phyloP scores from a whole-genome alignment of 2,888 invertebrate species.

The Eupsilia transversa region DNA sequence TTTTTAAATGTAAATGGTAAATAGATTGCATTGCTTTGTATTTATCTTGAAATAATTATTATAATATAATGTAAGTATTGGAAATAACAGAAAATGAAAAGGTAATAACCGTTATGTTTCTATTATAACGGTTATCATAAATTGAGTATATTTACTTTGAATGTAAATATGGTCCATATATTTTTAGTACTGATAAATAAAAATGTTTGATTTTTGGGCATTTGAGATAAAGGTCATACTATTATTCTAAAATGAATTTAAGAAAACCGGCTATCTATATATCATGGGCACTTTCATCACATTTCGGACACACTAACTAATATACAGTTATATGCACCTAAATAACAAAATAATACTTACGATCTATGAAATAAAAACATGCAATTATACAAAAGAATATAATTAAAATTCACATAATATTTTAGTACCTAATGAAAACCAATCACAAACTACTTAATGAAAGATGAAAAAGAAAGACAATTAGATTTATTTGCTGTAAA shows the following conservation, averaged over 20 bases:
- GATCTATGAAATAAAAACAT: not conserved
- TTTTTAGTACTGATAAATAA: not conserved
- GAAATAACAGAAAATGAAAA: no score
- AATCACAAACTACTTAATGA: not conserved
- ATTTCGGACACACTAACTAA: not conserved
- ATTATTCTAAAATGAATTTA: no score
- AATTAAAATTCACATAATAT: not conserved
- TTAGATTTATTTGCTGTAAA: no score
- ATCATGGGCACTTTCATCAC: conserved; percentile 8
- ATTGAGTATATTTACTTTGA: no score
- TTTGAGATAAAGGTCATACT: not conserved
- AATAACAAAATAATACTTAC: not conserved
- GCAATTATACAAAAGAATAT: not conserved
- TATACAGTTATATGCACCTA: not conserved
- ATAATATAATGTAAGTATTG: no score
- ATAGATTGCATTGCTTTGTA: no score
- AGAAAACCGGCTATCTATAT: not conserved
- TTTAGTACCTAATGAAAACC: not conserved
- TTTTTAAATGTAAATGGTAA: no score
- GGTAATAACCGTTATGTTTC: no score
- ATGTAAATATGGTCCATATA: no score
- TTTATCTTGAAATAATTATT: no score
- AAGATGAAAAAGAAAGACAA: no score
- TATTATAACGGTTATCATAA: no score
- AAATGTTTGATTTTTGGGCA: not conserved